Evolutionary conservation across 2,113 vertebrate species (phyloP), one percentile per base, ranked within the genome.

Genomic region (Callipepla californica): DNA sequence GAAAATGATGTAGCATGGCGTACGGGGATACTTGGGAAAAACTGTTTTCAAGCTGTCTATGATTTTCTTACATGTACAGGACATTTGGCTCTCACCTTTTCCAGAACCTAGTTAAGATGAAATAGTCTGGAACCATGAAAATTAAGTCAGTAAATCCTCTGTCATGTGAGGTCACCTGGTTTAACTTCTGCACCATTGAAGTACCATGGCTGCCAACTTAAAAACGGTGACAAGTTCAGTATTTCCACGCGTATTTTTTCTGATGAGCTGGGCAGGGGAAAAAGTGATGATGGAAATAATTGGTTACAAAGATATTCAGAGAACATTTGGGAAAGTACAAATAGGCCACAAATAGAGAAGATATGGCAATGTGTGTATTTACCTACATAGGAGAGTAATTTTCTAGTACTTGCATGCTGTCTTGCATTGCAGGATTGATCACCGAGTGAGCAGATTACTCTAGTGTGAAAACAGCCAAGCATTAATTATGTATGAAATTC

Each of bases 401-500:
- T 92, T 91, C 66, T 80, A 11, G 90, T 70, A 57, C 47, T 32
- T 65, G 42, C 66, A 26, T 58, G 59, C 42, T 87, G 10, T 79
- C 77, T 87, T 89, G 47, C 30, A 13, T 48, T 90, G 75, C 59
- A 66, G 47, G 82, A 82, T 40, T 80, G 61, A 62, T 88, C 38
- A 23, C 2, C 40, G 91, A 92, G 53, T 57, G 73, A 96, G 95
- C 67, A 78, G 66, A 80, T 13, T 58, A 58, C 63, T 34, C 66
- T 7, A 68, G 48, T 36, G 40, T 2, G 32, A 83, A 91, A 94
- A 83, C 40, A 21, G 57, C 38, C 67, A 34, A 66, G 15, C 84
- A 85, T 92, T 95, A 90, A 85, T 95, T 95, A 94, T 36, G 51
- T 78, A 55, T 32, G 26, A 28, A 28, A 66, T 80, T 72, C 44